These are phyloP conservation scores for Pavo muticus DNA, from an alignment of 2,113 vertebrate species.

Conservation along the genomic window DNA sequence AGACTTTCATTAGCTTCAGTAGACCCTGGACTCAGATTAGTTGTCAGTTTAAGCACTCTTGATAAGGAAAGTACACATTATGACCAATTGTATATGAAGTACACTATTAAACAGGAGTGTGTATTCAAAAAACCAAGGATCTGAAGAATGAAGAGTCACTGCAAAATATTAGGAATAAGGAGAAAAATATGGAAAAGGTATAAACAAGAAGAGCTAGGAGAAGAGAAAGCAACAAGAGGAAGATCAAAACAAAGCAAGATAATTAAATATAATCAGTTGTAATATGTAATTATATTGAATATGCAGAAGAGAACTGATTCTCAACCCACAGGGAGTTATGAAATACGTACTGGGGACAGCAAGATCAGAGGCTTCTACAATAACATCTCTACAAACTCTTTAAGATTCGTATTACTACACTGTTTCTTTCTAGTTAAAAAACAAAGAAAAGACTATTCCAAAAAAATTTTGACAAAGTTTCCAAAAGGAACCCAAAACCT, in stretches of 20 bases:
- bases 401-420: not conserved
- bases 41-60: not conserved
- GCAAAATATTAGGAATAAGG: not conserved
- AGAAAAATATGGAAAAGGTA: not conserved
- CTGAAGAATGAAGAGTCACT: not conserved
- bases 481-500: not conserved
- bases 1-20: not conserved
- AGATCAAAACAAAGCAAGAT: not conserved
- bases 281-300: not conserved
- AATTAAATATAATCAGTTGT: not conserved
- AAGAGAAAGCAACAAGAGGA: not conserved
- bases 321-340: rapidly evolving
- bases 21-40: not conserved
- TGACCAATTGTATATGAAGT: not conserved
- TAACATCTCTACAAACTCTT: not conserved
- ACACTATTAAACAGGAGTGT: not conserved
- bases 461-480: not conserved
- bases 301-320: not conserved
- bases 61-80: not conserved
- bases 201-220: not conserved
- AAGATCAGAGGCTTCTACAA: not conserved
- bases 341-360: not conserved
- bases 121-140: not conserved
- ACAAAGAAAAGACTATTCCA: too few relatives aligned
- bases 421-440: not conserved